Base-by-base conservation (phyloP, 2,888 invertebrate species). In the Mesopsocus fuscifrons region DNA sequence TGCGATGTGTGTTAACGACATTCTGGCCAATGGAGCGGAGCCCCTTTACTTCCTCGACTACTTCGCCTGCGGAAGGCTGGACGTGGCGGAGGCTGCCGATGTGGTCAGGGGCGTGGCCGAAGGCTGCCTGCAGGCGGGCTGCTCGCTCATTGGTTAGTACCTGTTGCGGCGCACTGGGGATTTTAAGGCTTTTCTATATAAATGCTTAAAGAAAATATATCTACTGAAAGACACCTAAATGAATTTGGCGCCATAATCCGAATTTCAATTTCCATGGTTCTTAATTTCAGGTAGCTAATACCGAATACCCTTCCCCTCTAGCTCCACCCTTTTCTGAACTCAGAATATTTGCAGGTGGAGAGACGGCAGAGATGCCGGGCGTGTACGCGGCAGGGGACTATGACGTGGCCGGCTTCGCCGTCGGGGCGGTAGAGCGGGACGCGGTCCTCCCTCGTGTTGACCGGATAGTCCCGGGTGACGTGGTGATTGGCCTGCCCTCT, bases 1-100 rank as follows among this genome's bases (percentile, higher is more conserved):
- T 2, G 97, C 95, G 3, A 94, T 95, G 91, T 94, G 94, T 57
- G 94, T 88, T 35, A 98, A 98, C 64, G 94, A 97, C 60, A 76
- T 97, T 42, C 64, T 98, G 41, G 91, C 91, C 50, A 84, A 91
- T 47, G 95, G 94, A 34, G 97, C 94, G 0, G 88, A 91, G 54
- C 94, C 97, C 0, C 68, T 98, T 50, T 94, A 88, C 52, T 97
- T 98, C 64, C 66, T 98, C 15, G 97, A 98, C 67, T 97, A 97
- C 60, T 91, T 89, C 62, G 92, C 95, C 17, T 88, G 88, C 56
- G 91, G 94, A 1, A 67, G 74, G 42, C 66, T 98, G 46, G 73
- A 88, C 53, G 76, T 88, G 1, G 67, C 72, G 1, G 67, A 76
- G 1, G 85, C 91, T 0, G 69, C 74, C 2, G 67, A 75, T 48